A percentile compares a stretch with the other conserved stretches of the same genome.
These are phyloP conservation scores for Acrossocheilus wenchowensis DNA, from an alignment of 2,797 vertebrate genomes.

Conservation along the genomic window DNA sequence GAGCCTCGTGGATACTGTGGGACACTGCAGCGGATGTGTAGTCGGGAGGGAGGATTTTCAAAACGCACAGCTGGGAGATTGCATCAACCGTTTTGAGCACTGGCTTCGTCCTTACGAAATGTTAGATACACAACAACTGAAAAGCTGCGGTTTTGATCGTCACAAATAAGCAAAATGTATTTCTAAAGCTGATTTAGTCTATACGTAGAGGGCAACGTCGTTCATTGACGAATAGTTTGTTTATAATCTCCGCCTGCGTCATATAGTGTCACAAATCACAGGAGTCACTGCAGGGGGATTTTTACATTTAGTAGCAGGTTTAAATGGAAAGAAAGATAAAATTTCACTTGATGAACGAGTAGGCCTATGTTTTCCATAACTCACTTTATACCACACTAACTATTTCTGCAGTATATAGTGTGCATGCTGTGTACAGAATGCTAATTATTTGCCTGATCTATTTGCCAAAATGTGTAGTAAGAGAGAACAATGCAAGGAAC, in stretches of 20 bases:
- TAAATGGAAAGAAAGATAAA: neutral
- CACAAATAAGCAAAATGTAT: neutral
- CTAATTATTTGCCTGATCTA: neutral
- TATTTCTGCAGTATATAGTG: neutral
- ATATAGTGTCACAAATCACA: neutral
- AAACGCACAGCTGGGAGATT: conserved; percentile 5
- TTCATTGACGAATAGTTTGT: conserved; percentile 36
- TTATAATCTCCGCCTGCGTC: conserved; percentile 52
- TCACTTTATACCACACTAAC: neutral
- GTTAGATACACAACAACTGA: neutral
- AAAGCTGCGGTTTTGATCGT: neutral
- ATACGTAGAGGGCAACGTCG: neutral
- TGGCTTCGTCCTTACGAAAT: neutral
- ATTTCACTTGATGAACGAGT: neutral
- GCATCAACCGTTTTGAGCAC: neutral
- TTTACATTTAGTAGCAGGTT: neutral
- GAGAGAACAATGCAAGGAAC: neutral
- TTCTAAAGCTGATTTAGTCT: neutral
- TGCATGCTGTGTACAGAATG: neutral
- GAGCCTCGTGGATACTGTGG: conserved; percentile 65
- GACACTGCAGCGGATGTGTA: conserved; percentile 55
- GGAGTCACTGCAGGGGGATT: neutral
- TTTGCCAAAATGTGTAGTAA: neutral
- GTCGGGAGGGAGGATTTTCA: conserved; percentile 63
- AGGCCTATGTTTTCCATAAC: no score